Evolutionary conservation across 2,888 invertebrate genomes (phyloP), one percentile per base, ranked within the genome.

Genomic region (Eupelmus urozonus): DNA sequence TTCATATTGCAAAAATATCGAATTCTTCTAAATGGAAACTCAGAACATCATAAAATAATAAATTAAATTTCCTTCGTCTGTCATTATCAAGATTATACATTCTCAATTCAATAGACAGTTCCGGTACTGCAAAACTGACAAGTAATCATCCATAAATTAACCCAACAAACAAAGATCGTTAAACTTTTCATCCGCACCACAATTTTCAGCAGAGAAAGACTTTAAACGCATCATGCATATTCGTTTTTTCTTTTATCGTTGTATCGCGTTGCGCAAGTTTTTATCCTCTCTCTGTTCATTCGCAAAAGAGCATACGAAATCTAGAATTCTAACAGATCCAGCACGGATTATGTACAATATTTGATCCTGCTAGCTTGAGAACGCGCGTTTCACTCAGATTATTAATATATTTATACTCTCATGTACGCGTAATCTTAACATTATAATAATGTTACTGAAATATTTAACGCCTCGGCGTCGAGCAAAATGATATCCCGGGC

Each of bases 251-350:
- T 20, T 25, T 40, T 72, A 72, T 62, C 63, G 27, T 25, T 11
- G 25, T 49, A 49, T 71, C 27, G 11, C 45, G 29, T 63, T 72
- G 53, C 55, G 16, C 42, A 42, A 63, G 55, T 55, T 72, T 63
- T 71, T 72, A 51, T 18, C 7, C 55, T 5, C 34, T 34, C 9
- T 34, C 34, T 5, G 34, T 34, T 34, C 9, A n/a, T n/a, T n/a
- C n/a, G n/a, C n/a, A n/a, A n/a, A n/a, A n/a, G n/a, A n/a, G n/a
- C n/a, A n/a, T n/a, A n/a, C n/a, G n/a, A n/a, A n/a, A n/a, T n/a
- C n/a, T n/a, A n/a, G n/a, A n/a, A n/a, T n/a, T n/a, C n/a, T n/a
- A n/a, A 34, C 34, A 34, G 34, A 5, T 11, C 11, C 20, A 5
- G 55, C 7, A 49, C 25, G 16, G 9, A 27, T 57, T 27, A 27